Evolutionary conservation across 2,888 invertebrate species (phyloP), one percentile per base, ranked within the genome.

Genomic region (Cheilosia vulpina): DNA sequence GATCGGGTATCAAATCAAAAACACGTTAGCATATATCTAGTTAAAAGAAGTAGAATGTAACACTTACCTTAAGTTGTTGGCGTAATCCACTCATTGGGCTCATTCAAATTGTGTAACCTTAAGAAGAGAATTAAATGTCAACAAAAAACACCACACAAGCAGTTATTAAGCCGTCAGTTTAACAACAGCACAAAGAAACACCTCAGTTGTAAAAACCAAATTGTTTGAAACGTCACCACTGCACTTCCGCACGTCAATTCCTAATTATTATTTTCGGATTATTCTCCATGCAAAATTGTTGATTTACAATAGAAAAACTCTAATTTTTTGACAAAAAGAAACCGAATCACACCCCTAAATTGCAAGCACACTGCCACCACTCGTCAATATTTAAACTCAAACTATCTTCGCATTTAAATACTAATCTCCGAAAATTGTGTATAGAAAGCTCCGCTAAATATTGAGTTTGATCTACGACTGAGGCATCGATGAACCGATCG

Each of bases 51-150:
- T 52, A 41, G 41, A 47, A 9, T 50, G 3, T 13, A 47, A 45
- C 52, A 89, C 90, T 90, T 87, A 92, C 92, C 92, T 92, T 92
- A 34, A 92, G 89, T 88, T 92, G 92, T 82, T 91, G 91, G 80
- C 92, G 91, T 88, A 92, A 89, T 88, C 92, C 91, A 88, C 92
- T 92, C 92, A 92, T 92, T 87, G 91, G 90, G 89, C 90, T 91
- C 91, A 91, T 91, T 91, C 89, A 90, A 88, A 66, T 53, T 4
- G 21, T 62, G 58, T 24, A 60, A 53, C 31, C 65, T 84, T 38
- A 53, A 24, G 57, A 15, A 55, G 34, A 38, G 58, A 52, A 43
- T 57, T 38, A n/a, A 24, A 27, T 52, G 50, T n/a, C 41, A 57
- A 41, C 52, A 17, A 24, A 4, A 41, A 60, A 63, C 72, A 84